A percentile compares a stretch with the other conserved stretches of the same genome.
Conservation (phyloP, 2,113 vertebrate genomes). For the Peromyscus maniculatus region DNA sequence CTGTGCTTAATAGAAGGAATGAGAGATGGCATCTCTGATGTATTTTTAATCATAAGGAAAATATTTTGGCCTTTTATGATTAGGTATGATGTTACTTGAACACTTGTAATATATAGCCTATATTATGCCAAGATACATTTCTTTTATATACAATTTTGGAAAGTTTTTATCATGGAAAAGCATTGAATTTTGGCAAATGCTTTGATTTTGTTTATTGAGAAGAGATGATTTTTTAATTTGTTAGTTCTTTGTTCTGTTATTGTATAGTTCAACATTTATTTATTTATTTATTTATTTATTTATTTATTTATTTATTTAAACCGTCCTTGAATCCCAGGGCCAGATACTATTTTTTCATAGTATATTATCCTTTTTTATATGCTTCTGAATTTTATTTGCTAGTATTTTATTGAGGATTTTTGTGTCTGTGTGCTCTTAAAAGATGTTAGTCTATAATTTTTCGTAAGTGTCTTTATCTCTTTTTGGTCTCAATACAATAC, state of each 20-base stretch:
- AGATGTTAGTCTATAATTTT: not conserved
- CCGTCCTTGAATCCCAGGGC: not conserved
- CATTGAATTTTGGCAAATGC: not conserved
- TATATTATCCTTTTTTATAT: not conserved
- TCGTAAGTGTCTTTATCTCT: not conserved
- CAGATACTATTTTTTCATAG: not conserved
- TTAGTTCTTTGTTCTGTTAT: not conserved
- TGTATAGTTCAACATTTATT: not conserved
- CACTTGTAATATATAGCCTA: not conserved
- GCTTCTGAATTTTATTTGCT: not conserved
- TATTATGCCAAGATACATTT: not conserved
- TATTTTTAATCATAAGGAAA: not conserved
- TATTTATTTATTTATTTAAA: not conserved
- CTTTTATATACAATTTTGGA: not conserved
- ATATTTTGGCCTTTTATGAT: not conserved
- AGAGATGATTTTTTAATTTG: not conserved
- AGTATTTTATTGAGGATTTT: not conserved
- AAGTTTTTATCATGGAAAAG: not conserved
- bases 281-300: too few relatives aligned
- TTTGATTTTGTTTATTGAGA: not conserved
- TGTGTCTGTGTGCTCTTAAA: not conserved
- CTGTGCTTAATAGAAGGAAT: not conserved
- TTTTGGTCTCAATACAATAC: not conserved
- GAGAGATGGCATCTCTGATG: not conserved
- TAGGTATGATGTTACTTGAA: not conserved